Evolutionary conservation across 2,888 invertebrate genomes (phyloP).

Genomic region (Synanthedon tipuliformis): DNA sequence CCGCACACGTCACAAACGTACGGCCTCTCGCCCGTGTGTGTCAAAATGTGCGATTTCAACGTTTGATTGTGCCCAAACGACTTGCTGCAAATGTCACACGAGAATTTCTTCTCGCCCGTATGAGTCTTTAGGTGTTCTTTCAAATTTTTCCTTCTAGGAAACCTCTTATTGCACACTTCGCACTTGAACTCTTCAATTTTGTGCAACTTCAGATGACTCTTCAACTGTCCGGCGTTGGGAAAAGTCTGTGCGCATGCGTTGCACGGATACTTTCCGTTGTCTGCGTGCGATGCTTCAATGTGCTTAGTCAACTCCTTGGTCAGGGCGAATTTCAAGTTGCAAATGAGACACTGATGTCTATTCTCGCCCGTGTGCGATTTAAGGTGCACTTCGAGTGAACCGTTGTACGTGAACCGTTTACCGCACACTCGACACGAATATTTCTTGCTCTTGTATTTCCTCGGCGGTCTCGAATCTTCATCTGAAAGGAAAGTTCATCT

Average conservation of each 20-base stretch:
- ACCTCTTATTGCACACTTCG: constrained; percentile 37
- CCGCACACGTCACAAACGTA: constrained; percentile 56
- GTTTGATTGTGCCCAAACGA: constrained; percentile 53
- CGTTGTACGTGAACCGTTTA: constrained; percentile 30
- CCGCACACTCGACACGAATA: constrained; percentile 20
- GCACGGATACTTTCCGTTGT: constrained; percentile 32
- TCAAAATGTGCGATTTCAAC: constrained; percentile 48
- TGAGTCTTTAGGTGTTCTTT: constrained; percentile 55
- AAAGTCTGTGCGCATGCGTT: constrained; percentile 33
- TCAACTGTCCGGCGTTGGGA: constrained; percentile 34
- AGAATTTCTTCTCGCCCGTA: constrained; percentile 41
- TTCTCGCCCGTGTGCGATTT: constrained; percentile 36
- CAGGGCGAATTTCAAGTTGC: constrained; percentile 28
- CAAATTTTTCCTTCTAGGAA: constrained; percentile 43
- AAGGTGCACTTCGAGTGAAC: constrained; percentile 32
- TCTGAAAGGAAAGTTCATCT: not conserved
- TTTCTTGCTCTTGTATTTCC: constrained; percentile 10
- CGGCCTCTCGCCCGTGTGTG: constrained; percentile 50
- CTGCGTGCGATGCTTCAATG: constrained; percentile 26
- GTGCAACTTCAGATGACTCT: constrained; percentile 40
- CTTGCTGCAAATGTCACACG: constrained; percentile 38
- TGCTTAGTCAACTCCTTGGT: constrained; percentile 47
- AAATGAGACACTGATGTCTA: constrained; percentile 34
- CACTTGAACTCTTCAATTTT: constrained; percentile 45
- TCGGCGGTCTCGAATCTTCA: constrained; percentile 7